Evolutionary conservation across 2,113 vertebrate species (phyloP).

Genomic region (Boleophthalmus pectinirostris): DNA sequence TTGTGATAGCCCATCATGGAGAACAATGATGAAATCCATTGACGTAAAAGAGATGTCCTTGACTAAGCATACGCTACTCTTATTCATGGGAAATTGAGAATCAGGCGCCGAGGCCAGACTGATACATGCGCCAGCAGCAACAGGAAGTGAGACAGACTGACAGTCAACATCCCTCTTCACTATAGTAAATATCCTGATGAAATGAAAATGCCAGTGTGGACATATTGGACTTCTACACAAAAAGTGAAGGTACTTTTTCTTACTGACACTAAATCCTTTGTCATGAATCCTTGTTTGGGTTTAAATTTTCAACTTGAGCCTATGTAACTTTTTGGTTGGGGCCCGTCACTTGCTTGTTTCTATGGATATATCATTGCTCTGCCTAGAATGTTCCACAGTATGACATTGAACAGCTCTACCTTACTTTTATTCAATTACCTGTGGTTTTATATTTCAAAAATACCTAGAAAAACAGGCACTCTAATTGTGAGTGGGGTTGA

Average conservation of each 20-base stretch:
- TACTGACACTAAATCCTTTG: neutral
- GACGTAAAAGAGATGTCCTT: slow-evolving; percentile 37
- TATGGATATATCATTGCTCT: no score
- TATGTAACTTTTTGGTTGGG: no score
- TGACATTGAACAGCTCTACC: no score
- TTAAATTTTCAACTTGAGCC: neutral
- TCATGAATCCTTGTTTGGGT: neutral
- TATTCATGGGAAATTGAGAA: slow-evolving; percentile 33
- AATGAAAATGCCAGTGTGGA: slow-evolving; percentile 14
- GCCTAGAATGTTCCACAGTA: no score
- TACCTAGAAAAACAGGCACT: no score
- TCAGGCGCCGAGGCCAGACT: slow-evolving; percentile 33
- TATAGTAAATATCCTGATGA: slow-evolving; percentile 24
- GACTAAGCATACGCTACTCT: slow-evolving; percentile 31
- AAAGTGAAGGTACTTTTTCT: neutral
- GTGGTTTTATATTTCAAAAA: no score
- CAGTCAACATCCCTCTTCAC: slow-evolving; percentile 35
- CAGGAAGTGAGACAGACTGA: slow-evolving; percentile 33
- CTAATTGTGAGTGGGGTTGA: no score
- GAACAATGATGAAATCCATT: slow-evolving; percentile 49
- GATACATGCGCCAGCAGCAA: slow-evolving; percentile 25
- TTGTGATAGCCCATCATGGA: slow-evolving; percentile 41
- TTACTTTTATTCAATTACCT: no score
- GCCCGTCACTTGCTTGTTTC: no score
- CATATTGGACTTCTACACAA: neutral